These are phyloP conservation scores for Bungarus multicinctus DNA, from an alignment of 2,113 vertebrate species.

Conservation along the genomic window DNA sequence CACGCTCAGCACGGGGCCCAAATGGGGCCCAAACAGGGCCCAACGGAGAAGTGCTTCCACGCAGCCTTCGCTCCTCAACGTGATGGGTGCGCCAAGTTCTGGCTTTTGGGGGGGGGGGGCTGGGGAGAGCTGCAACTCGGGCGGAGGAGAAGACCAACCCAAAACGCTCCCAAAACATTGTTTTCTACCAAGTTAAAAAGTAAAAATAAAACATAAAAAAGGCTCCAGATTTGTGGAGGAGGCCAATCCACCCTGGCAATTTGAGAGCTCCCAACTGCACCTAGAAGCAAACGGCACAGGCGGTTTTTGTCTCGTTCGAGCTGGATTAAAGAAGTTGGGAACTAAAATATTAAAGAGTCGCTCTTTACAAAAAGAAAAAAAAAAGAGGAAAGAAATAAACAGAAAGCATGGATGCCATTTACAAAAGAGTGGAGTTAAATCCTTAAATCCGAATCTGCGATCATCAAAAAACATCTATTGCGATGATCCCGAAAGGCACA, in stretches of 20 bases:
- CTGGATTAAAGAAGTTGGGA: constrained; percentile 68
- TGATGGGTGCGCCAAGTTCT: constrained; percentile 47
- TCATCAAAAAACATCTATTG: constrained; percentile 53
- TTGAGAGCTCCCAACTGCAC: constrained; percentile 40
- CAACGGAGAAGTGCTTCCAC: constrained; percentile 37
- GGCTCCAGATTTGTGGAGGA: not conserved
- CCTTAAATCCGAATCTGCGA: constrained; percentile 64
- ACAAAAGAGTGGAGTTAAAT: constrained; percentile 74
- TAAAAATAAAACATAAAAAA: constrained; percentile 14
- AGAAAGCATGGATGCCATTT: constrained; percentile 69
- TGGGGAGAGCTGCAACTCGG: constrained; percentile 55
- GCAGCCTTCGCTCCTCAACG: constrained; percentile 27
- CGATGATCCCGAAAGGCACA: constrained; percentile 81
- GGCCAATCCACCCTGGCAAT: not conserved
- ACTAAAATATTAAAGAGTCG: constrained; percentile 77
- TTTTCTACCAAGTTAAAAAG: constrained; percentile 63
- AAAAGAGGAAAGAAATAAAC: constrained; percentile 60
- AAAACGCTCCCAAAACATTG: constrained; percentile 64
- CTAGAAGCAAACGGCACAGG: constrained; percentile 70
- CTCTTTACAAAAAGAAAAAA: constrained; percentile 73
- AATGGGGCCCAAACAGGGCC: constrained; percentile 53
- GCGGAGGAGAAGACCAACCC: constrained; percentile 54
- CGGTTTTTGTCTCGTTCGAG: constrained; percentile 47
- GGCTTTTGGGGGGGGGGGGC: constrained; percentile 52
- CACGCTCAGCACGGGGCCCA: constrained; percentile 33